Conservation (phyloP, 2,797 vertebrate species). For the Karalla daura region DNA sequence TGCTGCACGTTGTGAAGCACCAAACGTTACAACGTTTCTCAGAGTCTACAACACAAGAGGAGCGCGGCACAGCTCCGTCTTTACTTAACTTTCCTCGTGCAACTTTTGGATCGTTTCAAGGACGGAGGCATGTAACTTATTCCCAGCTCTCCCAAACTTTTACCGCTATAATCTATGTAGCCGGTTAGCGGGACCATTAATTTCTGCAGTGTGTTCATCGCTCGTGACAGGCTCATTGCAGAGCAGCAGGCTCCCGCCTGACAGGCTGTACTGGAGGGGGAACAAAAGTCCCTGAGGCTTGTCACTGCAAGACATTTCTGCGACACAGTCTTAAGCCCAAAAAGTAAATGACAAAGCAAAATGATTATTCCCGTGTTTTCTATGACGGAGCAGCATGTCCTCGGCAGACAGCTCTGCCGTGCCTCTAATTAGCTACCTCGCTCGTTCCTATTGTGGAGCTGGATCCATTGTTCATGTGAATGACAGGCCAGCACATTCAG, state of each 20-base stretch:
- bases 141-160: constrained; percentile 34
- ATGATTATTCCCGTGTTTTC: constrained; percentile 53
- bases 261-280: constrained; percentile 58
- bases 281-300: constrained; percentile 59
- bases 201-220: constrained; percentile 66
- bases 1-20: constrained; percentile 4
- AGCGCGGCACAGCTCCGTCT: background rate
- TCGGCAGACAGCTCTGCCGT: constrained; percentile 48
- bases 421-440: constrained; percentile 56
- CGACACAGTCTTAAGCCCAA: constrained; percentile 39
- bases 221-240: constrained; percentile 63
- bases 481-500: constrained; percentile 36
- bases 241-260: constrained; percentile 60
- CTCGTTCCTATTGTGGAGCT: constrained; percentile 47
- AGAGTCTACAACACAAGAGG: background rate
- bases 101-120: constrained; percentile 25
- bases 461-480: constrained; percentile 49
- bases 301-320: constrained; percentile 59
- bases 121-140: constrained; percentile 25
- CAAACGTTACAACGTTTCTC: background rate
- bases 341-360: constrained; percentile 50
- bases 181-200: constrained; percentile 54
- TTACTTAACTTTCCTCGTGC: background rate
- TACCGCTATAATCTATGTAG: constrained; percentile 46
- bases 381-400: constrained; percentile 38